Base-by-base conservation (phyloP, 1,140 invertebrate species). In the Ptiloglossa arizonensis region DNA sequence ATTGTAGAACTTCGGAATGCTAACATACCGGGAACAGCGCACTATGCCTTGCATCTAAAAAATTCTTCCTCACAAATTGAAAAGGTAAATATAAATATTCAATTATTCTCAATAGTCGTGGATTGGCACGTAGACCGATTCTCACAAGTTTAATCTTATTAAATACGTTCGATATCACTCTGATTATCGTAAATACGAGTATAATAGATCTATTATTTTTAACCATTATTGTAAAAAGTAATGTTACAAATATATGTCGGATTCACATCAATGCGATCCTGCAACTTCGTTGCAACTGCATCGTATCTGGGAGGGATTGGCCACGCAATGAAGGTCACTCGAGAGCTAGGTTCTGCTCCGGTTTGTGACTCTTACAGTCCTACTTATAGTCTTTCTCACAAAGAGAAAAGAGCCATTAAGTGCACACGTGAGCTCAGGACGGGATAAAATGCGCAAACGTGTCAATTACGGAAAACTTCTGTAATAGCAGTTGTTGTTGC, bases 351-450 rank as follows among this genome's bases (percentile, higher is more conserved):
- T 80, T 83, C 82, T 70, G 82, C 63, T 83, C 81, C 64, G 69
- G 67, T 83, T 83, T 83, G 77, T 79, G 76, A 79, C 44, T 83
- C 41, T 83, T 79, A 44, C 50, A 83, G 75, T 59, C 46, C 82
- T 75, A 83, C 82, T 82, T 75, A 35, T 70, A 79, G 74, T 60
- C 57, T 50, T 83, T 71, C 81, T 66, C 81, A 57, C 29, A 15
- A 22, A 72, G 44, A 38, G 70, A 63, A 63, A 72, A 63, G 29
- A 63, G 44, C 70, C 44, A 72, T 72, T 50, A 50, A 50, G 9
- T 48, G 56, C 68, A n/a, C 50, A 73, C 54, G 44, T 19, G 52
- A n/a, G 32, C n/a, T 17, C 9, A 46, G 52, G 38, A 22, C 44
- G 63, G 59, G 66, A 79, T 80, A 73, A 84, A 77, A 83, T 59